Percentiles rank a stretch among this genome's conserved stretches.
phyloP scores from a whole-genome alignment of 2,888 invertebrate species.

The Daptonema setosum region DNA sequence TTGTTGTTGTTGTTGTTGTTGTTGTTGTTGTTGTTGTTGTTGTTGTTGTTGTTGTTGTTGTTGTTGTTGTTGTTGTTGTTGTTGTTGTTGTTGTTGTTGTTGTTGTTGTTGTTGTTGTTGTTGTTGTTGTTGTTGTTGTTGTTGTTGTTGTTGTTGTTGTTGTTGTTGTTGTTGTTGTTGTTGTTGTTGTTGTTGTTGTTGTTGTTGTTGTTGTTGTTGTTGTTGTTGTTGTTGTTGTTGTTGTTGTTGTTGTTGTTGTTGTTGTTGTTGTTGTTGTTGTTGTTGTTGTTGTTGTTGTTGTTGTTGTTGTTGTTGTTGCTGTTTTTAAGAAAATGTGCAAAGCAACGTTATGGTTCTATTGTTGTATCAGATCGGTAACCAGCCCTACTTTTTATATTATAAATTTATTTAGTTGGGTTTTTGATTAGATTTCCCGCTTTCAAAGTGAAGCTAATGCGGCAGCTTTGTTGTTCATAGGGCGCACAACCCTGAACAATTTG shows the following conservation, averaged over 20 bases:
- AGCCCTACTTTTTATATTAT: no score
- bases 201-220: not conserved
- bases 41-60: conserved; percentile 1
- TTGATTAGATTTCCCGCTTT: no score
- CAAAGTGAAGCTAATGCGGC: no score
- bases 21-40: not conserved
- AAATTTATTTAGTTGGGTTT: no score
- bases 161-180: not conserved
- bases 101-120: not conserved
- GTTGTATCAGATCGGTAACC: no score
- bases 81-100: conserved; percentile 1
- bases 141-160: not conserved
- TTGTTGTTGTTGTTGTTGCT: not conserved
- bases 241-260: not conserved
- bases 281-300: not conserved
- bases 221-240: not conserved
- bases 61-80: not conserved
- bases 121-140: not conserved
- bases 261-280: not conserved
- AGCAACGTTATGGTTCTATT: no score
- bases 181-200: not conserved
- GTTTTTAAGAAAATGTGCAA: no score
- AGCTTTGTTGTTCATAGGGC: no score
- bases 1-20: conserved; percentile 2
- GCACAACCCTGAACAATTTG: no score